phyloP scores from a whole-genome alignment of 2,888 invertebrate genomes.

The Periphyllus acericola region DNA sequence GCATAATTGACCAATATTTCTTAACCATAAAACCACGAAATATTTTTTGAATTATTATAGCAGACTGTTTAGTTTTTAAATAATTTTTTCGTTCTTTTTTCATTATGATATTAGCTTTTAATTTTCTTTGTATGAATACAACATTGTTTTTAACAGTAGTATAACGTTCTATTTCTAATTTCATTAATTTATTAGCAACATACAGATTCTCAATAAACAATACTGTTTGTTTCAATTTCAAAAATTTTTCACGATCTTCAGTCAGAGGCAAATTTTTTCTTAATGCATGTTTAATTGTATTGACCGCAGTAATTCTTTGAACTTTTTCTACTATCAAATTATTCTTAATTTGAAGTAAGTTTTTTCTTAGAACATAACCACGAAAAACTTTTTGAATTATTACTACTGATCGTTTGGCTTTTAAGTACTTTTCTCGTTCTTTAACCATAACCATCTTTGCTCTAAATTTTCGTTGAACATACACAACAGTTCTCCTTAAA shows the following conservation, averaged over 20 bases:
- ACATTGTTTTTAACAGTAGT: not conserved
- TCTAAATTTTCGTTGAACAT: constrained; percentile 60
- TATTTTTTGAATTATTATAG: constrained; percentile 30
- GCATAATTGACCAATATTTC: not conserved
- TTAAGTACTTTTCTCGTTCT: constrained; percentile 28
- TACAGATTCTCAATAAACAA: constrained; percentile 48
- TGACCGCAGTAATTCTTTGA: not conserved
- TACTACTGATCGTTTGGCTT: constrained; percentile 13
- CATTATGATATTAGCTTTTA: constrained; percentile 44
- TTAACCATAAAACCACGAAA: constrained; percentile 17
- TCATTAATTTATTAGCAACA: constrained; percentile 40
- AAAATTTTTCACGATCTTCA: not conserved
- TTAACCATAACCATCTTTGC: constrained; percentile 30
- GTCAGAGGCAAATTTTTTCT: constrained; percentile 32
- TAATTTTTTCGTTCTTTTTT: constrained; percentile 28
- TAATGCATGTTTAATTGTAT: constrained; percentile 10
- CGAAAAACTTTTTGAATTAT: constrained; percentile 58
- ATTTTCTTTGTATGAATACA: constrained; percentile 50
- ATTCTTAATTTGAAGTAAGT: constrained; percentile 18
- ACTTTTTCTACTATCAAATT: not conserved
- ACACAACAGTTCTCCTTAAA: constrained; percentile 47
- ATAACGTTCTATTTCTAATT: constrained; percentile 12
- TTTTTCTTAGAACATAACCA: constrained; percentile 42
- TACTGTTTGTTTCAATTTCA: constrained; percentile 32
- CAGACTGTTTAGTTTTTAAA: constrained; percentile 11